Percentiles rank a stretch among this genome's conserved stretches.
phyloP scores from a whole-genome alignment of 2,797 vertebrate genomes.

The Acipenser oxyrinchus region DNA sequence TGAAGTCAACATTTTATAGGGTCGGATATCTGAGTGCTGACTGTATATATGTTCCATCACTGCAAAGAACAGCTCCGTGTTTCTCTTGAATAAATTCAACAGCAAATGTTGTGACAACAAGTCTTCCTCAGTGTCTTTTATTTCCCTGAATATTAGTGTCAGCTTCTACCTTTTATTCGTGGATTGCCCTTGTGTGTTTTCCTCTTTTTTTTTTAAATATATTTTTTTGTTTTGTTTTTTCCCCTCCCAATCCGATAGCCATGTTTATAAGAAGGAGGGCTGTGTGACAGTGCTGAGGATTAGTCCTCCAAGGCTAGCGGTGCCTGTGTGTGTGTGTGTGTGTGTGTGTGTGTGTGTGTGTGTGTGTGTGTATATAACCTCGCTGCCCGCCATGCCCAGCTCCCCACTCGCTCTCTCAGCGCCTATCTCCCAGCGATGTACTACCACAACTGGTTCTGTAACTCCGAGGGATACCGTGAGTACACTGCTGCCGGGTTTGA shows the following conservation, averaged over 20 bases:
- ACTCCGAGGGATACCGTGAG: constrained; percentile 55
- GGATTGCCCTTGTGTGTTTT: neutral
- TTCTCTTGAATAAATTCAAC: too few relatives aligned
- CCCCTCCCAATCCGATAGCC: constrained; percentile 48
- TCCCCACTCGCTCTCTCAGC: neutral
- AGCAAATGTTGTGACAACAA: too few relatives aligned
- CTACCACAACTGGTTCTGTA: constrained; percentile 52
- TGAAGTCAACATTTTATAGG: too few relatives aligned
- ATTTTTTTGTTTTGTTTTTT: too few relatives aligned
- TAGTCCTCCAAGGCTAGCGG: constrained; percentile 69
- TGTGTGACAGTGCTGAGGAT: constrained; percentile 66
- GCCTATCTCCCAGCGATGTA: constrained; percentile 45
- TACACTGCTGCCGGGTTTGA: constrained; percentile 21
- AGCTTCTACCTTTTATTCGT: too few relatives aligned
- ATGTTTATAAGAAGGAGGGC: constrained; percentile 67
- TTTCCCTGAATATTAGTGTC: too few relatives aligned
- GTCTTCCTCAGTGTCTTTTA: too few relatives aligned
- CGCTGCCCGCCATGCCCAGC: neutral
- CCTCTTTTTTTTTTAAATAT: neutral
- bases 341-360: too few relatives aligned
- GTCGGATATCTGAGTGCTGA: too few relatives aligned
- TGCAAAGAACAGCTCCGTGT: too few relatives aligned
- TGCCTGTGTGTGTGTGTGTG: constrained; percentile 24
- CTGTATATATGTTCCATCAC: too few relatives aligned
- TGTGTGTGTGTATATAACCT: too few relatives aligned